phyloP scores from a whole-genome alignment of 2,113 vertebrate genomes.

The Platichthys flesus region DNA sequence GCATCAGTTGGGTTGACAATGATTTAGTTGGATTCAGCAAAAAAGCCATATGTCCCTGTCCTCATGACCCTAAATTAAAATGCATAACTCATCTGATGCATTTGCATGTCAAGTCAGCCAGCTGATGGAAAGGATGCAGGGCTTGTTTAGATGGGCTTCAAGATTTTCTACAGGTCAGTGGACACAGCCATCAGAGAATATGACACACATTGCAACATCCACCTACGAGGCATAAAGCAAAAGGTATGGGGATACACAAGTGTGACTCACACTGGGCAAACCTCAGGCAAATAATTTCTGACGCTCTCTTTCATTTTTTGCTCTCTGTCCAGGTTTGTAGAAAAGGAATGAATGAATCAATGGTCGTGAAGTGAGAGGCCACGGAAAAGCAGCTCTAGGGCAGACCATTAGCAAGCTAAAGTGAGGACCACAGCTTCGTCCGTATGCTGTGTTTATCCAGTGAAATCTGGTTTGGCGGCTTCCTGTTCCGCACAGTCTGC shows the following conservation, averaged over 20 bases:
- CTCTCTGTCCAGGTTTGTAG: background rate
- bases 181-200: slow-evolving; percentile 38
- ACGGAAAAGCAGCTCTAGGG: slow-evolving; percentile 7
- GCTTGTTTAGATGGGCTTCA: slow-evolving; percentile 17
- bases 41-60: slow-evolving; percentile 26
- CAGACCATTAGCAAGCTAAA: slow-evolving; percentile 27
- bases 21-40: slow-evolving; percentile 31
- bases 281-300: background rate
- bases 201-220: slow-evolving; percentile 27
- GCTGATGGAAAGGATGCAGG: slow-evolving; percentile 35
- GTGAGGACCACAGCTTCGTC: slow-evolving; percentile 11
- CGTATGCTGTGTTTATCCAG: slow-evolving; percentile 24
- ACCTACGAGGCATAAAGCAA: background rate
- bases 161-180: slow-evolving; percentile 56
- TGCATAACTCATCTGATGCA: slow-evolving; percentile 20
- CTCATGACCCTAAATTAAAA: slow-evolving; percentile 33
- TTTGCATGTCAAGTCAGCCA: slow-evolving; percentile 51
- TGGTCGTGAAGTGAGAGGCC: background rate
- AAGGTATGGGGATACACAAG: background rate
- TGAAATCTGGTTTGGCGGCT: slow-evolving; percentile 21
- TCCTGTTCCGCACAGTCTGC: slow-evolving; percentile 29
- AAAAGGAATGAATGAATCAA: slow-evolving; percentile 11
- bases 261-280: slow-evolving; percentile 16
- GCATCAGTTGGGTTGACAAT: background rate
- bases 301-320: slow-evolving; percentile 4